Conservation (phyloP, 2,797 vertebrate species). For the Melanogrammus aeglefinus region DNA sequence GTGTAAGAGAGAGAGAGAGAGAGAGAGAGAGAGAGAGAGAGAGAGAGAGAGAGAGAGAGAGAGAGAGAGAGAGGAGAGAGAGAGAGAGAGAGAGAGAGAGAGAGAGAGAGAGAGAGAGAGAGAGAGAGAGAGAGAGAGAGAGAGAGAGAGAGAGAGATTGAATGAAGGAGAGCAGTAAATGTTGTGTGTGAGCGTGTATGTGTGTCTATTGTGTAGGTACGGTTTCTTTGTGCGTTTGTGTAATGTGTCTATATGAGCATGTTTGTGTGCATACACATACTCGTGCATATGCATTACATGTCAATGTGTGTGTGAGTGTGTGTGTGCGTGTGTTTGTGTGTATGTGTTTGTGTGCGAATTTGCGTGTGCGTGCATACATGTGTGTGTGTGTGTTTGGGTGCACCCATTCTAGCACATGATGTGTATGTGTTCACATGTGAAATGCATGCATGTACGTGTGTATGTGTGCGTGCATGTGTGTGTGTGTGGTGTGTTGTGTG, state of each 20-base stretch:
- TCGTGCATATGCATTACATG: background rate
- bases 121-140: no score
- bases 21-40: no score
- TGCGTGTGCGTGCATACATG: background rate
- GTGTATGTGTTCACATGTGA: background rate
- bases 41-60: no score
- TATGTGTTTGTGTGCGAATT: background rate
- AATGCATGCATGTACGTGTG: no score
- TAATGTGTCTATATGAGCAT: background rate
- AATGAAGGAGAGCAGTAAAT: background rate
- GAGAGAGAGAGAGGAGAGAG: no score
- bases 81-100: no score
- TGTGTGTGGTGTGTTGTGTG: no score
- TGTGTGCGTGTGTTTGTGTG: background rate
- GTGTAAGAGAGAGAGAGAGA: no score
- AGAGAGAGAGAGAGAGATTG: background rate
- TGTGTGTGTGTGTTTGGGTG: background rate
- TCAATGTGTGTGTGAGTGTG: background rate
- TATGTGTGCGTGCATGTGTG: background rate
- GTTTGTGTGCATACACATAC: background rate
- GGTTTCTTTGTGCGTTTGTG: background rate
- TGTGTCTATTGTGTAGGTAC: background rate
- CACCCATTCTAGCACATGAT: background rate
- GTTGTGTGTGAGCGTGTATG: background rate
- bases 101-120: no score